Conservation (phyloP, 2,113 vertebrate genomes). For the Sorex araneus region DNA sequence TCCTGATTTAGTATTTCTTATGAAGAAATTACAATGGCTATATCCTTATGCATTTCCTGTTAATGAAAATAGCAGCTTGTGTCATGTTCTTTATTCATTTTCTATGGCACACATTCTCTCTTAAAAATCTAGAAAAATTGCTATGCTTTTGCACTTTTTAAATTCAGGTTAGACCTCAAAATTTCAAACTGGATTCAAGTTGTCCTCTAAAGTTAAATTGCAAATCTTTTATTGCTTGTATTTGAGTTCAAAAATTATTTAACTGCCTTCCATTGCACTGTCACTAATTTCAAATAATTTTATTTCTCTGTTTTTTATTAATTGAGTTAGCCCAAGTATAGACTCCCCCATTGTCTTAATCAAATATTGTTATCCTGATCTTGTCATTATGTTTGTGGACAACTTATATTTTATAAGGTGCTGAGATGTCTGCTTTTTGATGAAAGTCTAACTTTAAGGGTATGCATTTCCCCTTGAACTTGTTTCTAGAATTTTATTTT, state of each 20-base stretch:
- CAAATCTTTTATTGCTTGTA: background rate
- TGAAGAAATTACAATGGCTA: background rate
- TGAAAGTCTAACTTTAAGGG: constrained; percentile 16
- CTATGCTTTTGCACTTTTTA: background rate
- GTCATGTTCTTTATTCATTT: background rate
- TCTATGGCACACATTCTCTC: background rate
- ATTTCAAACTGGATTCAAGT: background rate
- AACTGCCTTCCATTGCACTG: no score
- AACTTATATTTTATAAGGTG: background rate
- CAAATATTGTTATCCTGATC: background rate
- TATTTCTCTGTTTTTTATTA: background rate
- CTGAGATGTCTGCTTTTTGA: background rate
- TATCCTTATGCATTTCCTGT: background rate
- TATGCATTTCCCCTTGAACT: background rate
- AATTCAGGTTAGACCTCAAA: background rate
- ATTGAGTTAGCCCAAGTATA: background rate
- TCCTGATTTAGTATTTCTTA: background rate
- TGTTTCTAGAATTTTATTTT: background rate
- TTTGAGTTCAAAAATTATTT: background rate
- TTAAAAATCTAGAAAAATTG: background rate
- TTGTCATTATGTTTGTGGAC: background rate
- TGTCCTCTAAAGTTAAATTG: background rate
- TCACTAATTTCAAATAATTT: no score
- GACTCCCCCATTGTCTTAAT: background rate
- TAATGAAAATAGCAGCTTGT: background rate